These are phyloP conservation scores for Carassius carassius DNA, from an alignment of 2,113 vertebrate genomes.

Conservation along the genomic window DNA sequence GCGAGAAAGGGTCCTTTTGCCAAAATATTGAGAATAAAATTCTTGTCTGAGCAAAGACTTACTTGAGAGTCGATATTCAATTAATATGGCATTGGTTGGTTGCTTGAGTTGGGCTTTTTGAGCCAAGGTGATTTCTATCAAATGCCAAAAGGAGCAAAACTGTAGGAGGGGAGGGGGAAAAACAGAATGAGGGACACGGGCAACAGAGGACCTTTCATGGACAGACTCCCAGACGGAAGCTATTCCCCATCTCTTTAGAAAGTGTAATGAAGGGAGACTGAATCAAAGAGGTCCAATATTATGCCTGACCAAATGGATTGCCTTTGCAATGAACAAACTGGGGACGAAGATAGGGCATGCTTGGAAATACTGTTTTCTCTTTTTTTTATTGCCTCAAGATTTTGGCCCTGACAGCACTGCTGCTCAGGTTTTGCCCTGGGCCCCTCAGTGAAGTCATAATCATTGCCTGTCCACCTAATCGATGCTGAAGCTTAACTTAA, in stretches of 20 bases:
- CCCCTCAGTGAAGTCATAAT: slow-evolving; percentile 14
- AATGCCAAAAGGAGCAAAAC: slow-evolving; percentile 40
- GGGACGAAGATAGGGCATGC: neutral
- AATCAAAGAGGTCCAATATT: slow-evolving; percentile 40
- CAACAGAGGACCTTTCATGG: slow-evolving; percentile 34
- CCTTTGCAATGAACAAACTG: slow-evolving; percentile 4
- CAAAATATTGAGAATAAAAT: slow-evolving; percentile 28
- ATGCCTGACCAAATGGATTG: slow-evolving; percentile 31
- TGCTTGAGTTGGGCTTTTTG: slow-evolving; percentile 7
- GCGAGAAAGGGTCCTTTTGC: neutral
- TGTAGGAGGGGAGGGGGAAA: neutral
- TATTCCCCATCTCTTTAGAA: slow-evolving; percentile 29
- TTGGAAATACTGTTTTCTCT: slow-evolving; percentile 17
- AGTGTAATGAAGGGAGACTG: slow-evolving; percentile 42
- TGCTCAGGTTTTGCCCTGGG: neutral
- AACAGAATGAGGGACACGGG: neutral
- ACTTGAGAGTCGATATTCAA: slow-evolving; percentile 23
- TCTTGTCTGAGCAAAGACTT: slow-evolving; percentile 23
- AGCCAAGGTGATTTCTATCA: slow-evolving; percentile 42
- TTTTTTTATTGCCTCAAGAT: neutral
- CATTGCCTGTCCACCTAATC: slow-evolving; percentile 44
- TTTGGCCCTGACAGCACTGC: neutral
- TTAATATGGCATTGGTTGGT: neutral
- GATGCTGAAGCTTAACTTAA: slow-evolving; percentile 50
- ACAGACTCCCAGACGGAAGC: slow-evolving; percentile 30